Evolutionary conservation across 2,888 invertebrate species (phyloP).

Genomic region (Platycheirus rosarum): DNA sequence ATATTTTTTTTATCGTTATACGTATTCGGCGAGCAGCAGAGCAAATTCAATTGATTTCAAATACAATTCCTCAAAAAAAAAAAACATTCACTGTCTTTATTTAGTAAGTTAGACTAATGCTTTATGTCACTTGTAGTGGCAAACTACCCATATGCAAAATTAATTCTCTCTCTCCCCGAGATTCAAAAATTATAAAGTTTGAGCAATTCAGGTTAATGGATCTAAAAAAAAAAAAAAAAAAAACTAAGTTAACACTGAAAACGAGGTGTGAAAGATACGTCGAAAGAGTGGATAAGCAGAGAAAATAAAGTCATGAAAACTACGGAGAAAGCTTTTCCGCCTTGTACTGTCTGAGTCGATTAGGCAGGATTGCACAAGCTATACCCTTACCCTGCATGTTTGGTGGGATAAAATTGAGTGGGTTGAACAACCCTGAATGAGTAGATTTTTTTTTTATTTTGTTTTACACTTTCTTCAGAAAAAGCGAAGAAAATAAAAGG

Average conservation of each 20-base stretch:
- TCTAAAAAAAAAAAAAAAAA: constrained; percentile 61
- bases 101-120: constrained; percentile 57
- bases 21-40: not conserved
- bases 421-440: constrained; percentile 59
- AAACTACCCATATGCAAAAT: constrained; percentile 37
- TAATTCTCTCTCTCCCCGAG: constrained; percentile 13
- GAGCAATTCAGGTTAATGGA: constrained; percentile 63
- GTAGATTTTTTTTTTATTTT: constrained; percentile 7
- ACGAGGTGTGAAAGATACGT: constrained; percentile 26
- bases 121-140: not conserved
- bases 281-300: not conserved
- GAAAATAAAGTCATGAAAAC: constrained; percentile 11
- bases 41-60: constrained; percentile 44
- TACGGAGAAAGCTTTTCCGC: constrained; percentile 53
- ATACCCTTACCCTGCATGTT: constrained; percentile 11
- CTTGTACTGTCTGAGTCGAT: constrained; percentile 58
- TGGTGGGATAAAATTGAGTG: constrained; percentile 54
- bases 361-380: constrained; percentile 52
- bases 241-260: constrained; percentile 63
- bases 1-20: constrained; percentile 10
- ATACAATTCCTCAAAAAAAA: constrained; percentile 17
- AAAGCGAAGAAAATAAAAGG: too few relatives aligned
- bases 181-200: constrained; percentile 31
- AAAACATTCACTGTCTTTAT: constrained; percentile 29
- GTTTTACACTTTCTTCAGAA: not conserved